Percentiles rank a stretch among this genome's conserved stretches.
phyloP scores from a whole-genome alignment of 2,113 vertebrate species.

The Pipra filicauda region DNA sequence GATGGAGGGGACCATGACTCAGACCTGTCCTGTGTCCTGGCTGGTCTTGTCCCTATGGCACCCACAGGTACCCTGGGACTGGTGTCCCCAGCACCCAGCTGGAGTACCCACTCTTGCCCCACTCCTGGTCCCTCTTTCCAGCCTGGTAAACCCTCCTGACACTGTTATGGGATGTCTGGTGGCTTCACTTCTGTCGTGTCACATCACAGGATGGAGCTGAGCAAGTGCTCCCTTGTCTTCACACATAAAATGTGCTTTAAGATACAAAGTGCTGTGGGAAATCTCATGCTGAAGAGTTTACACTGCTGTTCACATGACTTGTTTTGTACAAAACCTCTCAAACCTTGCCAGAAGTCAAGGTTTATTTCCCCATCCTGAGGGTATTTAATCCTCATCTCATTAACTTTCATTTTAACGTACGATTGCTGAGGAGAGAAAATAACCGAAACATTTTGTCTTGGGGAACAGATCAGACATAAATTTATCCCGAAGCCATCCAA shows the following conservation, averaged over 20 bases:
- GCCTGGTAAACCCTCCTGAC: background rate
- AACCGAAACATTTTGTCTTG: background rate
- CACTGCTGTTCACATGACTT: background rate
- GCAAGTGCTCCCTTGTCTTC: background rate
- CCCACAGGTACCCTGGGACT: background rate
- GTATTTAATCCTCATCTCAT: slow-evolving; percentile 22
- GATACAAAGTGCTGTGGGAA: slow-evolving; percentile 28
- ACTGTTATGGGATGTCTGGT: rapidly evolving
- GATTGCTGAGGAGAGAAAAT: slow-evolving; percentile 8
- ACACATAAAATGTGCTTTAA: rapidly evolving
- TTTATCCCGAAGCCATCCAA: slow-evolving; percentile 22
- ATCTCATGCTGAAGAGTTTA: background rate
- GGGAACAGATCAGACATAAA: slow-evolving; percentile 15
- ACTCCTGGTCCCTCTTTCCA: rapidly evolving
- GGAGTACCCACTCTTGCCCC: background rate
- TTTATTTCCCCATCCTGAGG: slow-evolving; percentile 42
- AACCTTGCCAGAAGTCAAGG: slow-evolving; percentile 42
- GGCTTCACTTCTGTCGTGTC: background rate
- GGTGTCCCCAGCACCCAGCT: rapidly evolving
- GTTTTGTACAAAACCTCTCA: slow-evolving; percentile 8
- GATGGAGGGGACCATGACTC: background rate
- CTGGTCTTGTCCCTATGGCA: background rate
- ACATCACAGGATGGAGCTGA: background rate
- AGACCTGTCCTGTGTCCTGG: background rate
- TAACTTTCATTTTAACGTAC: slow-evolving; percentile 24